Base-by-base conservation (phyloP, 2,888 invertebrate genomes). In the Gastracanthus pulcherrimus region DNA sequence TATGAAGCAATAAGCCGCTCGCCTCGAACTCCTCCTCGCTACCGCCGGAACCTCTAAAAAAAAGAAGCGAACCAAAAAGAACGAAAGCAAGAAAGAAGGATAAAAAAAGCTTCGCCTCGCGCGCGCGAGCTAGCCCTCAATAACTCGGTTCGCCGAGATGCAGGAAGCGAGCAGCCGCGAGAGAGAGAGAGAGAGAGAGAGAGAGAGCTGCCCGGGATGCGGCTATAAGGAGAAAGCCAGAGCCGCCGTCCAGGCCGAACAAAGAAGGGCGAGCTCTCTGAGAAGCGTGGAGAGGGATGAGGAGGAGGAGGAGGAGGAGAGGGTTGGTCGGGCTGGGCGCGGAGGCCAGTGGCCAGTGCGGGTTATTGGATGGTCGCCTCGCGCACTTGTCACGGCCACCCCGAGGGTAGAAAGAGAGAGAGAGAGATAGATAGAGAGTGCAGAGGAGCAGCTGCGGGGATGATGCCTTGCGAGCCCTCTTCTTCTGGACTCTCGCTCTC, bases 311-410 rank as follows among this genome's bases (percentile, higher is more conserved):
- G 60, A 82, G 76, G 19, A 60, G 71, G 69, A 72, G 82, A 77
- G 81, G 83, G 85, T 84, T 81, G 87, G 87, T 84, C 85, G 87
- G 87, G 16, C 9, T 26, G 66, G n/a, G n/a, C 48, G 71, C 70
- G 38, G 72, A 51, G 51, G 69, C 72, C 45, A 38, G 71, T 80
- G 76, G 82, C 75, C 78, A 67, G 71, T 79, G 88, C 87, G 89
- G 90, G 88, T 90, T 90, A 90, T 90, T 90, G 90, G 90, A 89
- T 89, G 88, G 87, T 86, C 89, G 87, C 87, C 88, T 90, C 75
- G 78, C 77, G 86, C 87, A 88, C 89, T 90, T 89, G 89, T 89
- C 89, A 89, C 88, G 88, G 87, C 85, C 86, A 62, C 34, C 36
- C 31, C 36, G 4, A 7, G 36, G 55, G 9, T 55, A 23, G 11